Evolutionary conservation across 2,888 invertebrate genomes (phyloP), one percentile per base, ranked within the genome.

Genomic region (Macrophya alboannulata): DNA sequence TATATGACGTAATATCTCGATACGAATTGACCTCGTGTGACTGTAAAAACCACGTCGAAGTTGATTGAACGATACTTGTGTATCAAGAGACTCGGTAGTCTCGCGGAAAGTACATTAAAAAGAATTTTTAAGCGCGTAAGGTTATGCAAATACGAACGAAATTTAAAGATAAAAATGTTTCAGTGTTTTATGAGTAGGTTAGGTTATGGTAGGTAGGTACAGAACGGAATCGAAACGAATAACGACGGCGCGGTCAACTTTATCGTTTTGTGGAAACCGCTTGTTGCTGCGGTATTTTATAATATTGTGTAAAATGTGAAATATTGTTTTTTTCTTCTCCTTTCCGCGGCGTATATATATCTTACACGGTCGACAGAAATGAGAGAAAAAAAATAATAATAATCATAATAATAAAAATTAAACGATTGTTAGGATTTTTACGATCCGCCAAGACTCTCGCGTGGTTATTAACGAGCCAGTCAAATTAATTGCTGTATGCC

Each of bases 21-120:
- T 37, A 68, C 68, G 21, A 83, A 83, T 83, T 83, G 71, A 83
- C 81, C 81, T 79, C 79, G 25, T 15, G 48, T n/a, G 72, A 40
- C 72, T 4, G 37, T 31, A 2, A 72, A 72, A 72, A 9, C 72
- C 4, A 17, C 40, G 15, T 72, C 45, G 12, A 12, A 25, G 6
- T 25, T 21, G 43, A 5, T n/a, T n/a, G n/a, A 12, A 15, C 51
- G 76, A 25, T 0, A 17, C 31, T 12, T 15, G 40, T 51, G 17
- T 37, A 37, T n/a, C n/a, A n/a, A n/a, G n/a, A n/a, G n/a, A n/a
- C n/a, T n/a, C n/a, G n/a, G n/a, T n/a, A n/a, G n/a, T n/a, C n/a
- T n/a, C n/a, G n/a, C n/a, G n/a, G n/a, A n/a, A n/a, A n/a, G n/a
- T n/a, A n/a, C n/a, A n/a, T n/a, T n/a, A n/a, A n/a, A n/a, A n/a